A percentile compares a stretch with the other conserved stretches of the same genome.
Conservation (phyloP, 64 coral and sea anemone species). For the Actinia tenebrosa region DNA sequence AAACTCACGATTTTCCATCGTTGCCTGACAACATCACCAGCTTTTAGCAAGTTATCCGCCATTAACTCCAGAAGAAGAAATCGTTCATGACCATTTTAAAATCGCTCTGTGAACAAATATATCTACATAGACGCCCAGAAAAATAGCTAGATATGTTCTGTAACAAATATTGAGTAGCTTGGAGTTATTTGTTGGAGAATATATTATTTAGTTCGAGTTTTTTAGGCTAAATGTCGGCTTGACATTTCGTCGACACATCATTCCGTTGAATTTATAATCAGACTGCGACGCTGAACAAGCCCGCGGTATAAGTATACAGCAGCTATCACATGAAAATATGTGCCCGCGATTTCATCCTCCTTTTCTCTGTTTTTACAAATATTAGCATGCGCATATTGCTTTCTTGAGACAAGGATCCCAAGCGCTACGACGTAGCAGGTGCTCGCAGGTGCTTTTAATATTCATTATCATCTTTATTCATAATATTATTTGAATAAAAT, state of each 20-base stretch:
- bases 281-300: background rate
- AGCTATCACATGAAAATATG: background rate
- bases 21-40: conserved; percentile 90
- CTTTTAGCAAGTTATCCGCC: conserved; percentile 67
- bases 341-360: background rate
- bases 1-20: conserved; percentile 99
- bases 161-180: background rate
- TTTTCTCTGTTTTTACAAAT: background rate
- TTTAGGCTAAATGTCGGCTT: background rate
- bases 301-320: background rate
- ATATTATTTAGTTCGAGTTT: background rate
- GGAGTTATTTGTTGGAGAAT: background rate
- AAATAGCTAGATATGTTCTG: background rate
- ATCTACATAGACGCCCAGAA: background rate
- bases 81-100: conserved; percentile 53
- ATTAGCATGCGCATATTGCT: background rate
- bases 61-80: conserved; percentile 34
- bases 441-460: too few species aligned
- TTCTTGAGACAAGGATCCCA: background rate
- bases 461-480: too few species aligned
- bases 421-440: too few species aligned
- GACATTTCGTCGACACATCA: conserved; percentile 21
- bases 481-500: too few species aligned
- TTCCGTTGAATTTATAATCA: conserved; percentile 18
- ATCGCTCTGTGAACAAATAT: background rate